Conservation (phyloP, 2,888 invertebrate species). For the Drosophila fungiperda region DNA sequence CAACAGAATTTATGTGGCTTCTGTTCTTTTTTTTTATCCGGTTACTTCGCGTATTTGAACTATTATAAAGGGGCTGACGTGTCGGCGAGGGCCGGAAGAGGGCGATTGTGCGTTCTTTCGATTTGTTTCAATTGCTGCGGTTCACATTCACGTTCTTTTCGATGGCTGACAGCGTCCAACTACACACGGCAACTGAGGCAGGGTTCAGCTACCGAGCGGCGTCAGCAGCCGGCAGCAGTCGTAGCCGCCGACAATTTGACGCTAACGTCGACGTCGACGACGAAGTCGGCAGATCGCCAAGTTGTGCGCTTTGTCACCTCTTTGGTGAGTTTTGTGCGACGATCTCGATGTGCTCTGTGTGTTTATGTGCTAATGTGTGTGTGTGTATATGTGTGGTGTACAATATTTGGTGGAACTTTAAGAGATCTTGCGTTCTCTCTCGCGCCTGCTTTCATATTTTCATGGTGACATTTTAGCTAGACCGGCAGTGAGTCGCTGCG, state of each 20-base stretch:
- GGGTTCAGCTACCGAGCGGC: slow-evolving; percentile 40
- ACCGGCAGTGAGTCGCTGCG: slow-evolving; percentile 30
- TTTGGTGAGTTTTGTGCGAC: slow-evolving; percentile 66
- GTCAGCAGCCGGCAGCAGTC: slow-evolving; percentile 12
- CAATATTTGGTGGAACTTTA: not conserved
- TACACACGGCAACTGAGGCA: slow-evolving; percentile 74
- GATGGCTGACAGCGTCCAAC: slow-evolving; percentile 70
- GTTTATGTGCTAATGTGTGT: not conserved
- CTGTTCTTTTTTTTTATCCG: slow-evolving; percentile 2
- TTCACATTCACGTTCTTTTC: slow-evolving; percentile 47
- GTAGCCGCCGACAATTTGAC: slow-evolving; percentile 5
- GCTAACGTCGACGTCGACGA: slow-evolving; percentile 7
- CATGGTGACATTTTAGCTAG: slow-evolving; percentile 67
- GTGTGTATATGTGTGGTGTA: not conserved
- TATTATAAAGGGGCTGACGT: not conserved
- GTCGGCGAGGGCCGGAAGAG: slow-evolving; percentile 1
- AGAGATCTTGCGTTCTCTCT: not conserved
- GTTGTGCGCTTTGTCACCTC: slow-evolving; percentile 69
- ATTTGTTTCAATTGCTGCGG: slow-evolving; percentile 13
- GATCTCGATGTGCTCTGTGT: slow-evolving; percentile 17
- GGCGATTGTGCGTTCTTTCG: slow-evolving; percentile 7
- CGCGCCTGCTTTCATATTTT: slow-evolving; percentile 52
- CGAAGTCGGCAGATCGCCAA: slow-evolving; percentile 35
- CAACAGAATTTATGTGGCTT: slow-evolving; percentile 7
- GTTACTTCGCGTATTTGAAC: not conserved